Conservation (phyloP, 2,888 invertebrate genomes). For the Dicroscelio sp. region DNA sequence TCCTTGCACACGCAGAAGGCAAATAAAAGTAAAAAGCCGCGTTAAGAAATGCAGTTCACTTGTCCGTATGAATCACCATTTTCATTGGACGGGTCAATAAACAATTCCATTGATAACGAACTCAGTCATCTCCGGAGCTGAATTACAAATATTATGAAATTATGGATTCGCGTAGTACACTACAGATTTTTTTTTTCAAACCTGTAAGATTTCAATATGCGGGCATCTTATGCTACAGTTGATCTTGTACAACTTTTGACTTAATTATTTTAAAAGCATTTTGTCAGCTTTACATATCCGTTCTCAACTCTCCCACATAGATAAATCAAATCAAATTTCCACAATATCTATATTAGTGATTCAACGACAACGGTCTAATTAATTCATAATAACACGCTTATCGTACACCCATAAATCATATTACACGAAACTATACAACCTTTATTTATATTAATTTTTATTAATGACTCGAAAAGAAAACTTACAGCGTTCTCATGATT, state of each 20-base stretch:
- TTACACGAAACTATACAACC: neutral
- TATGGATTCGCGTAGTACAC: too few relatives aligned
- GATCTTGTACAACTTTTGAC: too few relatives aligned
- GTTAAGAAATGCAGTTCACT: slow-evolving; percentile 15
- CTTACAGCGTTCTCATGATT: slow-evolving; percentile 9
- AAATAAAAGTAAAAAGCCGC: neutral
- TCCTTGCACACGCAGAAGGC: neutral
- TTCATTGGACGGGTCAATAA: slow-evolving; percentile 45
- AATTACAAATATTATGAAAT: slow-evolving; percentile 6
- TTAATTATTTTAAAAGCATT: too few relatives aligned
- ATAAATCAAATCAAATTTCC: slow-evolving; percentile 18
- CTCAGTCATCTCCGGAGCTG: slow-evolving; percentile 40
- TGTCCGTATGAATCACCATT: slow-evolving; percentile 29
- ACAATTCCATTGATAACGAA: slow-evolving; percentile 59
- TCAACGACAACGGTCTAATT: slow-evolving; percentile 41
- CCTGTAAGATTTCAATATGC: too few relatives aligned
- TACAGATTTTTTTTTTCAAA: too few relatives aligned
- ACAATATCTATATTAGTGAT: slow-evolving; percentile 33
- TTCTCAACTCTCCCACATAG: too few relatives aligned
- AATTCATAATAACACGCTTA: slow-evolving; percentile 33
- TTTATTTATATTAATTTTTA: slow-evolving; percentile 40
- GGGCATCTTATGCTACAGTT: too few relatives aligned
- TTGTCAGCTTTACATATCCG: too few relatives aligned
- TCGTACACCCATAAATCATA: slow-evolving; percentile 32
- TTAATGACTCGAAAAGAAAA: slow-evolving; percentile 30